Base-by-base conservation (phyloP, 1,140 invertebrate genomes). In the Teleopsis dalmanni region DNA sequence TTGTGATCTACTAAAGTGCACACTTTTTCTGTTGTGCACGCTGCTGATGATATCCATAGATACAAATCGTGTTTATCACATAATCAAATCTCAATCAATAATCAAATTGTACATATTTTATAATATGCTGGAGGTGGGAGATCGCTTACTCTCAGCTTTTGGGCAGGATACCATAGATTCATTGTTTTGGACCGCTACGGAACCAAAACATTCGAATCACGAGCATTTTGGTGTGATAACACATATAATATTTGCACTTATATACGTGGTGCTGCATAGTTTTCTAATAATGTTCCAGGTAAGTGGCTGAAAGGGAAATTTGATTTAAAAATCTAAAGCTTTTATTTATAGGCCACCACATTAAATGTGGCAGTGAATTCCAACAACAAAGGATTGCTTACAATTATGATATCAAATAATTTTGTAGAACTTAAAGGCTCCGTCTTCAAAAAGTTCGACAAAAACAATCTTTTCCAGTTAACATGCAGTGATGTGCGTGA, bases 371-470 rank as follows among this genome's bases (percentile, higher is more conserved):
- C 97, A 5, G 95, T 99, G 53, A 99, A 99, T 72, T 97, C 96
- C 0, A 96, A 92, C 62, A 98, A 98, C 69, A 96, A 98, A 73
- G 91, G 92, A 43, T 75, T 99, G 25, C 78, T 99, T 4, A 98
- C 95, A 5, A 97, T 99, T 40, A 96, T 99, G 88, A 95, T 99
- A 84, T 98, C 95, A 1, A 99, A 99, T 71, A 99, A 99, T 80
- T 99, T 99, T 80, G 95, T 99, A 2, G 97, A 99, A 73, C 75
- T 99, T 11, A 99, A 99, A 77, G 92, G 94, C 14, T 94, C 91
- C 56, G 94, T 99, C 1, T 99, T 99, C 71, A 99, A 98, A 69
- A 98, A 98, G 72, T 97, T 99, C 75, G 95, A 98, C 67, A 97
- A 97, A 64, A 96, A 94, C 60, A 98, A 98, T 75, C 74, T 99